These are phyloP conservation scores for Parazoanthus atlanticus DNA, from an alignment of 92 coral and sea anemone species.

Conservation along the genomic window DNA sequence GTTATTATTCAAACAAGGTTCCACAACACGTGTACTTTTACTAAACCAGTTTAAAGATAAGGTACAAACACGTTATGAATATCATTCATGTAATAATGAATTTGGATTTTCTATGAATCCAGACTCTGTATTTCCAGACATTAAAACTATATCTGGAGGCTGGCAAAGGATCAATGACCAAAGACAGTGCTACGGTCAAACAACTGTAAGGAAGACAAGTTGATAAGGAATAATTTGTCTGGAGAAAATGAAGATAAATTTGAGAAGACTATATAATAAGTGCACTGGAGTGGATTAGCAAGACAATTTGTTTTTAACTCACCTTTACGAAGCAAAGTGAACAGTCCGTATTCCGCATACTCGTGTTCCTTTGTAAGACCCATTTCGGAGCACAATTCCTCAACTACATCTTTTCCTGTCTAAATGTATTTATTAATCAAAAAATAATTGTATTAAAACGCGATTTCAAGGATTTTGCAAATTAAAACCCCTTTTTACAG, in stretches of 20 bases:
- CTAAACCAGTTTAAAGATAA: too few relatives aligned
- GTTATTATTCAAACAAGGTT: too few relatives aligned
- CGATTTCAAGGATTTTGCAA: not conserved
- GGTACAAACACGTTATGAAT: too few relatives aligned
- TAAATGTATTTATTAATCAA: not conserved
- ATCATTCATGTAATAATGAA: not conserved
- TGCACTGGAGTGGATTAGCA: not conserved
- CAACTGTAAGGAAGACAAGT: not conserved
- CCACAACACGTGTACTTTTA: too few relatives aligned
- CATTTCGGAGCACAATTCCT: slow-evolving; percentile 41
- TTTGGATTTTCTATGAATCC: too few relatives aligned
- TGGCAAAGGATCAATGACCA: not conserved
- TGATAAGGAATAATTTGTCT: not conserved
- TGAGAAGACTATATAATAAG: too few relatives aligned
- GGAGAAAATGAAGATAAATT: too few relatives aligned
- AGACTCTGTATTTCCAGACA: not conserved
- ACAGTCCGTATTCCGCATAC: slow-evolving; percentile 34
- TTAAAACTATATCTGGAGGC: too few relatives aligned
- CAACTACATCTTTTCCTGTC: slow-evolving; percentile 33
- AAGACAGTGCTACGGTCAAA: not conserved
- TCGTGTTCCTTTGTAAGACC: slow-evolving; percentile 17
- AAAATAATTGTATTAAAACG: too few relatives aligned
- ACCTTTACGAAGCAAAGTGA: slow-evolving; percentile 32
- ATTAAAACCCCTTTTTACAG: too few relatives aligned
- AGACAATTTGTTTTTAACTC: not conserved